Evolutionary conservation across 2,797 vertebrate species (phyloP).

Genomic region (Tadarida brasiliensis): DNA sequence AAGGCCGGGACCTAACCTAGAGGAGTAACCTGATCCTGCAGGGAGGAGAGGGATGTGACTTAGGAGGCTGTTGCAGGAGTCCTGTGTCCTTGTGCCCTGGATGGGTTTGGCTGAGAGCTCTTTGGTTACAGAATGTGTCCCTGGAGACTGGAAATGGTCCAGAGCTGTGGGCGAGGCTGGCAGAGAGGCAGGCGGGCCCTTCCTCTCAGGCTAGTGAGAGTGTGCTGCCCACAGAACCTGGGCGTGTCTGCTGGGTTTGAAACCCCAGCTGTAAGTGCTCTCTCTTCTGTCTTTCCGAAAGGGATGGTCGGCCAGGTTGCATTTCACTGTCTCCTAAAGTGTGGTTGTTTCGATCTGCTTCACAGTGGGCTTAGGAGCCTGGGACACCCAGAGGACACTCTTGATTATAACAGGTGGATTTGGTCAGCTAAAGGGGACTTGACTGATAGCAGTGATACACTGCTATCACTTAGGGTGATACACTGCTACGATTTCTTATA

Average conservation of each 20-base stretch:
- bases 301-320: not conserved
- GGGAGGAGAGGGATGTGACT: not conserved
- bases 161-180: conserved; percentile 25
- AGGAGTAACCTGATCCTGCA: not conserved
- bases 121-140: conserved; percentile 47
- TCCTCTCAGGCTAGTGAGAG: not conserved
- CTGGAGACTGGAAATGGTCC: conserved; percentile 45
- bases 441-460: no score
- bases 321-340: not conserved
- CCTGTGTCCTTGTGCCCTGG: conserved; percentile 21
- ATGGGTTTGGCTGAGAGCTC: conserved; percentile 65
- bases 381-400: not conserved
- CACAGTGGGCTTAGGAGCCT: conserved; percentile 14
- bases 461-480: no score
- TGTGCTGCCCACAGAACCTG: not conserved
- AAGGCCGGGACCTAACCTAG: not conserved
- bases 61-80: conserved; percentile 48
- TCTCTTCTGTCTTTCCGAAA: not conserved
- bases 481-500: not conserved
- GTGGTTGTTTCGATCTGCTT: conserved; percentile 14
- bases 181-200: not conserved
- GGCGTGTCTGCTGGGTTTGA: not conserved
- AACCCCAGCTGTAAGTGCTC: not conserved
- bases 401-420: conserved; percentile 19
- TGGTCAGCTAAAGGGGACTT: not conserved